Evolutionary conservation across 1,140 invertebrate species (phyloP).

Genomic region (Drosophila lowei): DNA sequence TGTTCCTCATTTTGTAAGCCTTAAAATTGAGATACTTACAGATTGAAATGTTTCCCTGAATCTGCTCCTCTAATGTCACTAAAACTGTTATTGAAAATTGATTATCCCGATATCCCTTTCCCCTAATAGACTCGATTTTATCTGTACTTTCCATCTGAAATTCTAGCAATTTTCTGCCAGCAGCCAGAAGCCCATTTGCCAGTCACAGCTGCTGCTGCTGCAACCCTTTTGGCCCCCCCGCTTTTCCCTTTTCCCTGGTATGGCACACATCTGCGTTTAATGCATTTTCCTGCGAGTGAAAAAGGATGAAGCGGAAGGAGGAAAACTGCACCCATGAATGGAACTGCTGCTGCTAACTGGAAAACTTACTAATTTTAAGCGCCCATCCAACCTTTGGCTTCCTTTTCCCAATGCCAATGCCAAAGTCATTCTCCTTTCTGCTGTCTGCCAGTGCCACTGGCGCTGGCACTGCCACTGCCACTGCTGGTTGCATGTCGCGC

Average conservation of each 20-base stretch:
- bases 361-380: constrained; percentile 67
- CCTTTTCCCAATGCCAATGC: constrained; percentile 57
- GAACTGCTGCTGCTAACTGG: constrained; percentile 40
- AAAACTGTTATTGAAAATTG: too few relatives aligned
- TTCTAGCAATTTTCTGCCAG: too few relatives aligned
- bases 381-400: constrained; percentile 2
- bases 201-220: too few relatives aligned
- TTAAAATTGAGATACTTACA: too few relatives aligned
- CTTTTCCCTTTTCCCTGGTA: not conserved
- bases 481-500: constrained; percentile 54
- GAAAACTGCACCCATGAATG: constrained; percentile 16
- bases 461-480: constrained; percentile 3
- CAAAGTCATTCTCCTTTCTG: constrained; percentile 46
- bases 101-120: too few relatives aligned
- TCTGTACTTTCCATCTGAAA: not conserved
- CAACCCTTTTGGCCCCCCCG: too few relatives aligned
- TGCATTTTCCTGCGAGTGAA: constrained; percentile 44
- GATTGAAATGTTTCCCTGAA: too few relatives aligned
- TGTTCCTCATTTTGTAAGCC: too few relatives aligned
- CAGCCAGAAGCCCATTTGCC: too few relatives aligned
- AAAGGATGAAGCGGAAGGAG: not conserved
- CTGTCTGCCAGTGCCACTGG: not conserved
- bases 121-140: constrained; percentile 1
- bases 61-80: too few relatives aligned
- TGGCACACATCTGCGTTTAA: constrained; percentile 52